These are phyloP conservation scores for Cephus pulcher DNA, from an alignment of 2,888 invertebrate species.

Conservation along the genomic window DNA sequence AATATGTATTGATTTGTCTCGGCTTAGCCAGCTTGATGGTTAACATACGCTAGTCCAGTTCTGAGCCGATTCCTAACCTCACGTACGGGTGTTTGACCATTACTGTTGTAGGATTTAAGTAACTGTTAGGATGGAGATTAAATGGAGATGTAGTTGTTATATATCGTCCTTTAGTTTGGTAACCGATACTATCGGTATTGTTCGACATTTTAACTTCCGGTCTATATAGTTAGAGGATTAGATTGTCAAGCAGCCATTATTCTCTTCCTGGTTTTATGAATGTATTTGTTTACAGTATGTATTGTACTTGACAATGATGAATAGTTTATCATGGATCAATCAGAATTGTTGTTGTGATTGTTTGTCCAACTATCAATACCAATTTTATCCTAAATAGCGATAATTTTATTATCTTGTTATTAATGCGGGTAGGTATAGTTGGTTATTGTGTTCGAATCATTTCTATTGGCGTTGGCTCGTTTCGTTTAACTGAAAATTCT, in stretches of 20 bases:
- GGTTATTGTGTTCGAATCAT: too few species aligned
- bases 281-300: neutral
- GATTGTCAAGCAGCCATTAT: neutral
- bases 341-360: neutral
- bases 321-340: neutral
- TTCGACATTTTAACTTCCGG: neutral
- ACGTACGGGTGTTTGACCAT: neutral
- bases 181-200: neutral
- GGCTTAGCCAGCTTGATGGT: constrained; percentile 1
- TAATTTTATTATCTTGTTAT: too few species aligned
- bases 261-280: neutral
- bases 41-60: neutral
- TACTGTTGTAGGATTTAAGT: neutral
- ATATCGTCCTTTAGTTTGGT: neutral
- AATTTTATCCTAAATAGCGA: too few species aligned
- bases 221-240: neutral
- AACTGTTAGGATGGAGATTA: neutral
- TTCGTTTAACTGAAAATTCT: neutral
- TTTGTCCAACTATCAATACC: too few species aligned
- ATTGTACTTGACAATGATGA: neutral
- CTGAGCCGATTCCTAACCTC: neutral
- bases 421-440: too few species aligned
- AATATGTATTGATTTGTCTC: constrained; percentile 40
- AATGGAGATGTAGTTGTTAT: neutral
- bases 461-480: too few species aligned